A percentile compares a stretch with the other conserved stretches of the same genome.
These are phyloP conservation scores for Menidia beryllina DNA, from an alignment of 2,113 vertebrate species.

Conservation along the genomic window DNA sequence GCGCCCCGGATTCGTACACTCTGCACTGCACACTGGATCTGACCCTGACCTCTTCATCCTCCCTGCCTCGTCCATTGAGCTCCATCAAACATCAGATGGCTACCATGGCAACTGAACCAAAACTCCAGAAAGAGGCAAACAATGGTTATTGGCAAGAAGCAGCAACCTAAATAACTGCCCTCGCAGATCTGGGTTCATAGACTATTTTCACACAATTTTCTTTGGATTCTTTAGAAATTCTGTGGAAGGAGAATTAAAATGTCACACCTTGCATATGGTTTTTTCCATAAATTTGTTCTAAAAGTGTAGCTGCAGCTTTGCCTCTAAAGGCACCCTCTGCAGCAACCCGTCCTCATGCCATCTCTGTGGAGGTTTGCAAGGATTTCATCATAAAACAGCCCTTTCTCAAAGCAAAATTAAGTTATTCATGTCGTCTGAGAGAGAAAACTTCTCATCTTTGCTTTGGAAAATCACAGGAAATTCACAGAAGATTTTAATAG, in stretches of 20 bases:
- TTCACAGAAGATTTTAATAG: neutral
- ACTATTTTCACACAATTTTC: neutral
- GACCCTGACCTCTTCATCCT: conserved; percentile 24
- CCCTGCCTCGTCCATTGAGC: conserved; percentile 1
- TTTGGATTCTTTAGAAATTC: conserved; percentile 20
- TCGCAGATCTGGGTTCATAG: conserved; percentile 3
- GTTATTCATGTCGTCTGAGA: conserved; percentile 22
- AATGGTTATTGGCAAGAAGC: conserved; percentile 21
- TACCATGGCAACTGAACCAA: conserved; percentile 57
- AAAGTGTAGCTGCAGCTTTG: conserved; percentile 1
- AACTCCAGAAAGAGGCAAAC: conserved; percentile 31
- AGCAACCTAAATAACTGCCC: conserved; percentile 44
- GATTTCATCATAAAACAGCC: conserved; percentile 54
- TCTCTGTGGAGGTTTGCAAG: conserved; percentile 36
- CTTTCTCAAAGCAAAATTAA: conserved; percentile 47
- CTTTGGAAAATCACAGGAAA: neutral
- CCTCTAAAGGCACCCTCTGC: neutral
- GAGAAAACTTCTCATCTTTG: conserved; percentile 15
- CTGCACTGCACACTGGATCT: neutral
- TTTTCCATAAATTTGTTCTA: conserved; percentile 3
- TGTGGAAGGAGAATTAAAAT: neutral
- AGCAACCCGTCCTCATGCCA: conserved; percentile 23
- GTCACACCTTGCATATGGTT: conserved; percentile 13
- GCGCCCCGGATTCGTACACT: conserved; percentile 34
- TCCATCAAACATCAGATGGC: conserved; percentile 40